phyloP scores from a whole-genome alignment of 2,888 invertebrate species.

The Heliconius ethilla region DNA sequence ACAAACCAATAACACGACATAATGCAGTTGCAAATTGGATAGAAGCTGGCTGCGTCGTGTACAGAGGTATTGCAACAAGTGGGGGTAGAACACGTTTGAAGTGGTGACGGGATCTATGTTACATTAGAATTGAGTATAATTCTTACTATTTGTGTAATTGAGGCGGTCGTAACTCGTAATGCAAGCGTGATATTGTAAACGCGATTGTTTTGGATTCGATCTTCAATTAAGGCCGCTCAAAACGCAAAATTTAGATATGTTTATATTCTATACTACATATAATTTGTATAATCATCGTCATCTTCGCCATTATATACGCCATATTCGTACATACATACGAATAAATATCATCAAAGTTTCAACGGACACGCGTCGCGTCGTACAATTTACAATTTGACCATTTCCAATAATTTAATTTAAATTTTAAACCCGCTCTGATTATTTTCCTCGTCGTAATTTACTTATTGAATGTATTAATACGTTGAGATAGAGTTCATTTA shows the following conservation, averaged over 20 bases:
- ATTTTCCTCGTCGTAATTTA: slow-evolving; percentile 38
- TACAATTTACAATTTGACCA: slow-evolving; percentile 21
- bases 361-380: background rate
- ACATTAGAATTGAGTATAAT: no score
- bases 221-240: no score
- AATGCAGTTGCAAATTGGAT: slow-evolving; percentile 42
- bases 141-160: no score
- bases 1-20: slow-evolving; percentile 42
- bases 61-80: slow-evolving; percentile 3
- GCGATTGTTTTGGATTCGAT: no score
- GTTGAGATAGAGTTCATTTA: slow-evolving; percentile 12
- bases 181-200: no score
- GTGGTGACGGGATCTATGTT: background rate
- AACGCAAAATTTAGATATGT: no score
- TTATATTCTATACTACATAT: no score
- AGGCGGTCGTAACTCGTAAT: no score
- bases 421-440: slow-evolving; percentile 37
- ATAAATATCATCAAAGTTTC: background rate
- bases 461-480: slow-evolving; percentile 27
- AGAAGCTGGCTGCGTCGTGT: slow-evolving; percentile 20
- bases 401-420: slow-evolving; percentile 39
- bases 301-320: background rate
- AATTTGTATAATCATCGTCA: background rate
- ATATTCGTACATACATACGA: background rate
- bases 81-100: background rate